phyloP scores from a whole-genome alignment of 2,888 invertebrate genomes.

The Campopleginae sp. region DNA sequence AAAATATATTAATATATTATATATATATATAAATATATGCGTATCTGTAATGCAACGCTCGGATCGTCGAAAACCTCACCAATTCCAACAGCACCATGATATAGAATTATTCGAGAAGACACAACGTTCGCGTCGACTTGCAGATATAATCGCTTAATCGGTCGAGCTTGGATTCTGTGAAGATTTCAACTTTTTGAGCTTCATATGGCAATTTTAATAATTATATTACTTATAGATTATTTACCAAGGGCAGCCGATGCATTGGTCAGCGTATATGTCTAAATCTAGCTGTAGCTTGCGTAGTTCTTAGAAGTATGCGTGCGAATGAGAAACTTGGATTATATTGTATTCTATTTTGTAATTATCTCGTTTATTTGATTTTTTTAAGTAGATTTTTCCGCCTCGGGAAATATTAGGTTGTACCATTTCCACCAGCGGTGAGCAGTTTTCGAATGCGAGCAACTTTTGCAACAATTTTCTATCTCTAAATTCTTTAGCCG shows the following conservation, averaged over 20 bases:
- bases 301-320: constrained; percentile 76
- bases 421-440: background rate
- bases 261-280: constrained; percentile 84
- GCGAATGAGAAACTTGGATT: constrained; percentile 62
- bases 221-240: constrained; percentile 75
- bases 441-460: constrained; percentile 17
- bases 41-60: constrained; percentile 60
- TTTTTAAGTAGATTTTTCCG: constrained; percentile 26
- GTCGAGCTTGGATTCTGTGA: constrained; percentile 67
- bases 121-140: background rate
- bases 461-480: background rate
- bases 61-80: constrained; percentile 62
- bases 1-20: constrained; percentile 72
- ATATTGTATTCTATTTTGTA: constrained; percentile 47
- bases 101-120: constrained; percentile 12
- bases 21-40: constrained; percentile 73
- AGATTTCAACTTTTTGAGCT: constrained; percentile 75
- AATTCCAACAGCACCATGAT: constrained; percentile 6
- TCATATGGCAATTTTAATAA: constrained; percentile 76
- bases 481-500: constrained; percentile 8
- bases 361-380: constrained; percentile 37
- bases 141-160: background rate
- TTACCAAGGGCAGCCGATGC: constrained; percentile 80
- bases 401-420: constrained; percentile 29
- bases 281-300: constrained; percentile 82